phyloP scores from a whole-genome alignment of 2,797 vertebrate species.

The Hippopotamyrus pictus region DNA sequence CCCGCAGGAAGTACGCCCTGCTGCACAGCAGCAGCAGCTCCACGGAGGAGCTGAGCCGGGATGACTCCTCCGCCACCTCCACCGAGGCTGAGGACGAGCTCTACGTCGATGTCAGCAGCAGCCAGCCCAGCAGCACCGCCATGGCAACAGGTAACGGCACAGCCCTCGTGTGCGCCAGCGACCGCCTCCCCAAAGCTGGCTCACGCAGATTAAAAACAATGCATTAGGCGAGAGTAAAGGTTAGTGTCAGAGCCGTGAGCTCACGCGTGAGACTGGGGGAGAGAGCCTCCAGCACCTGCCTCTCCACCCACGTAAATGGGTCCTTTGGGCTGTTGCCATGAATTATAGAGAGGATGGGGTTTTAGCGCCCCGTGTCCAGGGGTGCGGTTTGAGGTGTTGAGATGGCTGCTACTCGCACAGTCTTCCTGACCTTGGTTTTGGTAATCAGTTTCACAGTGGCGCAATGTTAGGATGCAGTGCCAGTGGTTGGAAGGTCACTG shows the following conservation, averaged over 20 bases:
- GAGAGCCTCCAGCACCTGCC: not conserved
- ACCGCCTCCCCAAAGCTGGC: not conserved
- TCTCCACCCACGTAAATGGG: not conserved
- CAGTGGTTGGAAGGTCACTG: not conserved
- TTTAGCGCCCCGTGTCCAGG: not conserved
- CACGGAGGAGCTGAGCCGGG: slow-evolving; percentile 85
- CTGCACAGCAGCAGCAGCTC: slow-evolving; percentile 93
- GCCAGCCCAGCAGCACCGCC: slow-evolving; percentile 76
- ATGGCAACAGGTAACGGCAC: slow-evolving; percentile 78
- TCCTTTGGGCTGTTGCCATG: not conserved
- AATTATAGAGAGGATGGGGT: not conserved
- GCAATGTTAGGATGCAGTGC: not conserved
- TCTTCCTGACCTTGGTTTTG: not conserved
- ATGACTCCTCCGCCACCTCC: slow-evolving; percentile 85
- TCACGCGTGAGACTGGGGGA: not conserved
- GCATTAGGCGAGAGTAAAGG: not conserved
- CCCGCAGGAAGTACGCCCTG: slow-evolving; percentile 85
- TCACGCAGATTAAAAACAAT: not conserved
- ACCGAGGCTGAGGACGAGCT: slow-evolving; percentile 91
- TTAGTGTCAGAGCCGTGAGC: not conserved
- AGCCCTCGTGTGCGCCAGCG: not conserved
- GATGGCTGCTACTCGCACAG: not conserved
- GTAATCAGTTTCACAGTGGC: not conserved
- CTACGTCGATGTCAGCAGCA: slow-evolving; percentile 88
- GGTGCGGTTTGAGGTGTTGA: not conserved